Evolutionary conservation across 2,797 vertebrate species (phyloP), one percentile per base, ranked within the genome.

Genomic region (Borostomias antarcticus): DNA sequence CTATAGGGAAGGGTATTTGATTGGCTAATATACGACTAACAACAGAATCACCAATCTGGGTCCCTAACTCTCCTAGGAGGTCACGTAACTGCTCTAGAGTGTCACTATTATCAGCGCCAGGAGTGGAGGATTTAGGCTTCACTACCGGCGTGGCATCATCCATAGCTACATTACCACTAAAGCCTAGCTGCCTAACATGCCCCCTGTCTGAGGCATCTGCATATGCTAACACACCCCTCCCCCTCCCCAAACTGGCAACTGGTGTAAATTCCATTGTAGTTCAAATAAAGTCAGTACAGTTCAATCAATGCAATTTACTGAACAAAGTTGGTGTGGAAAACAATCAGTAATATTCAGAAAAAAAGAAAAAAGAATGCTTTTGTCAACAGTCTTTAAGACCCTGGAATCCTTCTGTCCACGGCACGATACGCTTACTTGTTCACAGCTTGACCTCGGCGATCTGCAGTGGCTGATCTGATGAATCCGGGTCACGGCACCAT

Each of bases 401-500:
- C 48, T 19, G 15, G 19, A 50, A 7, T 50, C 48, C 19, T 5
- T n/a, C 48, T 19, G 19, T n/a, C 19, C 19, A 21, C 4, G 17
- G 19, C 48, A 19, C 19, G 9, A 50, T 4, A 50, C 17, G n/a
- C n/a, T 50, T 8, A 50, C 48, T 19, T 19, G 48, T n/a, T 4
- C 48, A 50, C 48, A 50, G 48, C 48, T 50, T 19, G 19, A 19
- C 48, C 48, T 2, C 48, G 48, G 48, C n/a, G 48, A 50, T 50
- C 48, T 19, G 48, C 48, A 21, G 48, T n/a, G 19, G 48, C 19
- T 50, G 48, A 35, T 10, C 33, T 5, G 33, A n/a, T 35, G 33
- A 10, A 50, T 50, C 48, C 48, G 48, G 48, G 48, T 50, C 48
- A 50, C 48, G 48, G 48, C 48, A 50, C 48, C 48, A 50, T 15